phyloP scores from a whole-genome alignment of 1,140 invertebrate species.

The Probaryconus sp. region DNA sequence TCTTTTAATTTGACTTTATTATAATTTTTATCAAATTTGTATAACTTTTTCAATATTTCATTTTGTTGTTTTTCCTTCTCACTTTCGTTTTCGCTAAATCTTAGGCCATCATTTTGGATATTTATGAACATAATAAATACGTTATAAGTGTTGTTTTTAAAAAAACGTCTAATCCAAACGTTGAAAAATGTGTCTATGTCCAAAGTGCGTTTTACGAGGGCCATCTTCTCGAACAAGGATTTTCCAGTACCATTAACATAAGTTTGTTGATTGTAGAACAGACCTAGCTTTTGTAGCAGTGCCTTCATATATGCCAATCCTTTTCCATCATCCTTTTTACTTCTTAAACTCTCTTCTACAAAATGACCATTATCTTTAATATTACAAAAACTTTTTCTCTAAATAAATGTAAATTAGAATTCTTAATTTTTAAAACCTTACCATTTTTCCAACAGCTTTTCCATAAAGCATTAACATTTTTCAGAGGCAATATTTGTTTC shows the following conservation, averaged over 20 bases:
- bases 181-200: constrained; percentile 12
- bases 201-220: constrained; percentile 20
- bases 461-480: constrained; percentile 8
- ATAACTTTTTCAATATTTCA: too few species aligned
- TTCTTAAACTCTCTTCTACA: constrained; percentile 7
- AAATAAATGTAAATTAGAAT: too few species aligned
- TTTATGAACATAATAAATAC: constrained; percentile 2
- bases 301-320: background rate
- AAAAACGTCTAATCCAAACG: background rate
- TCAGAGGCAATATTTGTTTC: constrained; percentile 1
- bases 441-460: constrained; percentile 16
- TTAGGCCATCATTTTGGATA: too few species aligned
- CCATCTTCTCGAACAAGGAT: constrained; percentile 18
- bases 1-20: too few species aligned
- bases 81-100: background rate
- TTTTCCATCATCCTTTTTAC: background rate
- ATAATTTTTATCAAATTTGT: too few species aligned
- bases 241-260: background rate
- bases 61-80: background rate
- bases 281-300: constrained; percentile 4
- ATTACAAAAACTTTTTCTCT: too few species aligned
- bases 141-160: constrained; percentile 15
- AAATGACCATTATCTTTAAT: background rate
- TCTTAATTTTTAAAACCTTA: constrained; percentile 1
- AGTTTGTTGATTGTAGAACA: constrained; percentile 25